A percentile compares a stretch with the other conserved stretches of the same genome.
These are phyloP conservation scores for Lasioglossum pauxillum DNA, from an alignment of 2,888 invertebrate genomes.

Conservation along the genomic window DNA sequence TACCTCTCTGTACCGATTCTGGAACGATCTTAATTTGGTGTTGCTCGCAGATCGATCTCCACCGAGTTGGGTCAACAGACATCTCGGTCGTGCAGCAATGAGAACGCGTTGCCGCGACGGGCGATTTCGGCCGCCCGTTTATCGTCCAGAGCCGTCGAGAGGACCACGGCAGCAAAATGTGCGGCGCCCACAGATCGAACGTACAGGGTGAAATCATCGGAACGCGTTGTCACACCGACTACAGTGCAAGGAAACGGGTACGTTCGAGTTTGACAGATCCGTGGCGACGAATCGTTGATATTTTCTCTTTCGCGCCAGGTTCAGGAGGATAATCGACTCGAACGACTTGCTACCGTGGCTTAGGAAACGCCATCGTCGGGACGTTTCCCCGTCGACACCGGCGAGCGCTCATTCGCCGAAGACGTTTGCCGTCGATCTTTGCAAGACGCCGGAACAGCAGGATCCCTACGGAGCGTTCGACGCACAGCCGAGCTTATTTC, in stretches of 20 bases:
- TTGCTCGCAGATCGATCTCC: background rate
- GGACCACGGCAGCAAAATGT: rapidly evolving
- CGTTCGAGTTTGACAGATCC: background rate
- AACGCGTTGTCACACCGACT: background rate
- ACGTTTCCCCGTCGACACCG: background rate
- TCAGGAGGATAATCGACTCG: background rate
- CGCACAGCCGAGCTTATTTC: rapidly evolving
- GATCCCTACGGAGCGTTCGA: background rate
- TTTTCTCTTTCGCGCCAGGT: background rate
- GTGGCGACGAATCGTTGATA: background rate
- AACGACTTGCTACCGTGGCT: background rate
- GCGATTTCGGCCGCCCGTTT: background rate
- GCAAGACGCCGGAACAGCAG: background rate
- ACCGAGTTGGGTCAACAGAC: background rate
- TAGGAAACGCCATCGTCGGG: background rate
- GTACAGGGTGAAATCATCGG: background rate
- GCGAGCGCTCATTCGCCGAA: background rate
- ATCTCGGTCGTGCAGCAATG: background rate
- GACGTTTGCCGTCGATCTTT: background rate
- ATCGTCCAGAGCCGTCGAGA: background rate
- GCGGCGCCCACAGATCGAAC: background rate
- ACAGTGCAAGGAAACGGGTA: background rate
- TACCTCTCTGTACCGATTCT: too few relatives aligned
- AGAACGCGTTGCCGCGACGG: background rate
- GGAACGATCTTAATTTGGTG: background rate